These are phyloP conservation scores for Lucinisca nassula DNA, from an alignment of 2,888 invertebrate genomes.

Conservation along the genomic window DNA sequence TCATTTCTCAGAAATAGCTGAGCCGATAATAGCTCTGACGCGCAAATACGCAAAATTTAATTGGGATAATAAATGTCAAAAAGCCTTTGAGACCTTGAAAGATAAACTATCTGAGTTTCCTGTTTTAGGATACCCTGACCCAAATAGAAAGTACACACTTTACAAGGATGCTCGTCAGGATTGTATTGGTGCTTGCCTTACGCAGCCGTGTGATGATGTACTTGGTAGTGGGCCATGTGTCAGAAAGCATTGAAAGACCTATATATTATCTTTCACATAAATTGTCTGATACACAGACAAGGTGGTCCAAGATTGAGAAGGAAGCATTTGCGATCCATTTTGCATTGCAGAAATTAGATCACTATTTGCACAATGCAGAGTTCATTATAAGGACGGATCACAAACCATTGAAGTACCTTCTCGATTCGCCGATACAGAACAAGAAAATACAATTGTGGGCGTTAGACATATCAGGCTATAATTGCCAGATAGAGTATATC, in stretches of 20 bases:
- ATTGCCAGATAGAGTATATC: constrained; percentile 49
- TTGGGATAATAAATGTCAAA: constrained; percentile 34
- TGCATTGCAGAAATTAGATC: constrained; percentile 32
- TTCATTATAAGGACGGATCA: constrained; percentile 47
- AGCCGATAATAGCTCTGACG: constrained; percentile 32
- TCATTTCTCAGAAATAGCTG: too few species aligned
- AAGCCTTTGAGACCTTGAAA: too few species aligned
- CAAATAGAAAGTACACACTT: too few species aligned
- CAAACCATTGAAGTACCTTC: constrained; percentile 39
- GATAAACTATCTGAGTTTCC: too few species aligned
- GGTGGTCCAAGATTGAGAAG: constrained; percentile 38
- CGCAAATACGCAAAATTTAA: constrained; percentile 46
- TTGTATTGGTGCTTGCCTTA: too few species aligned
- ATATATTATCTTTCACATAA: constrained; percentile 31
- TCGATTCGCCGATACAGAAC: constrained; percentile 49
- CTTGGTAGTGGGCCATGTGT: neutral
- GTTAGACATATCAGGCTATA: constrained; percentile 43
- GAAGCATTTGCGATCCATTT: constrained; percentile 37
- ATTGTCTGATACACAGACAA: constrained; percentile 22
- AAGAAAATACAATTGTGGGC: constrained; percentile 51
- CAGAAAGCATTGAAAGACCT: constrained; percentile 13
- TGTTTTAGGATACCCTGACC: too few species aligned
- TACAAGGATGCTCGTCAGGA: too few species aligned
- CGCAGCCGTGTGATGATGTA: too few species aligned
- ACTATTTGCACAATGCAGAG: constrained; percentile 35